phyloP scores from a whole-genome alignment of 1,140 invertebrate species.

The Drosophila dunni region DNA sequence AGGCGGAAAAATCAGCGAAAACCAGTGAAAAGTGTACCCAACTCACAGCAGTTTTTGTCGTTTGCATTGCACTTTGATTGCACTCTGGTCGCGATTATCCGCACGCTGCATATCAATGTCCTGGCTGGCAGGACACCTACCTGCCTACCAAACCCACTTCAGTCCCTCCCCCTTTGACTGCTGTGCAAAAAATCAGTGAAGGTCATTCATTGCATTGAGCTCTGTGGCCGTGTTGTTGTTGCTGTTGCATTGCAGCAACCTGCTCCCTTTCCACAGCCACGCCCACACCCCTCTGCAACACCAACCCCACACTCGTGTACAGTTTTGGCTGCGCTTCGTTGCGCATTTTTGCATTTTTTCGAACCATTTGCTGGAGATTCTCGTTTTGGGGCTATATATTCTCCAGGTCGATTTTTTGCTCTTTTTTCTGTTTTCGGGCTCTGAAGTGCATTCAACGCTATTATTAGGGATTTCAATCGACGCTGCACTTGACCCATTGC shows the following conservation, averaged over 20 bases:
- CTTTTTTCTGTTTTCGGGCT: slow-evolving; percentile 13
- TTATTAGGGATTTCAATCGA: slow-evolving; percentile 82
- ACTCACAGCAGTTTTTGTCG: slow-evolving; percentile 15
- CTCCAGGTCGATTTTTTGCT: not conserved
- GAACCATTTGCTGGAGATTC: slow-evolving; percentile 19
- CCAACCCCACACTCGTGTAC: not conserved
- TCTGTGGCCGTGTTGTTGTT: slow-evolving; percentile 2
- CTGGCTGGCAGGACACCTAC: slow-evolving; percentile 31
- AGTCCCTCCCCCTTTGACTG: not conserved
- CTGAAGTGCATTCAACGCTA: slow-evolving; percentile 74
- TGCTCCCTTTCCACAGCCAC: not conserved
- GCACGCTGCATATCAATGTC: slow-evolving; percentile 78
- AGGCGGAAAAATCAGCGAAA: slow-evolving; percentile 19
- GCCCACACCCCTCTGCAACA: not conserved
- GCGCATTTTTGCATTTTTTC: slow-evolving; percentile 77
- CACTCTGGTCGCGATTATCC: slow-evolving; percentile 74
- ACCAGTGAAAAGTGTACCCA: not conserved
- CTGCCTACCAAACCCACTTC: not conserved
- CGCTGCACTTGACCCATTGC: slow-evolving; percentile 62
- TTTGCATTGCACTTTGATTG: slow-evolving; percentile 76
- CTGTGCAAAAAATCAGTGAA: slow-evolving; percentile 60
- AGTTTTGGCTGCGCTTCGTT: slow-evolving; percentile 45
- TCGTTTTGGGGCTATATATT: slow-evolving; percentile 10
- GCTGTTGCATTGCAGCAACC: slow-evolving; percentile 23
- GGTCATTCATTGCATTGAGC: slow-evolving; percentile 74